Evolutionary conservation across 1,140 invertebrate species (phyloP), one percentile per base, ranked within the genome.

Genomic region (Hermetia illucens): DNA sequence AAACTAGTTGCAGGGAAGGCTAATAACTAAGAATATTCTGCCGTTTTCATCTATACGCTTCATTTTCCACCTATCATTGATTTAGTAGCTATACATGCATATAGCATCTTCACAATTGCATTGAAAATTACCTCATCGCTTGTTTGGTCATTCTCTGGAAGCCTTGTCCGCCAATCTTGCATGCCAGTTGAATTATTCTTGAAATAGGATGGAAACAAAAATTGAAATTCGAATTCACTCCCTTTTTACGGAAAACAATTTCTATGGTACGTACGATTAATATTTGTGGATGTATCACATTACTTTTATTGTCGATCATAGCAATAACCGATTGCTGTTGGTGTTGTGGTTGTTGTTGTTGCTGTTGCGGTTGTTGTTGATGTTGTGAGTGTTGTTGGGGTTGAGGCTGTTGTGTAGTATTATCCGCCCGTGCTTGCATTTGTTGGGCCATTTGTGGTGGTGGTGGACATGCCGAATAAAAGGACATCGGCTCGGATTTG

Each of bases 401-500:
- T 49, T 69, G 55, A 58, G 69, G 56, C 40, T 64, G 53, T 51
- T 55, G 54, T 39, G 63, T 60, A 42, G 63, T 44, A 48, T 63
- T 62, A 44, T 59, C 52, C 21, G 63, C 55, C 51, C 60, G 58
- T 31, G 61, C 63, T 32, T 55, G 49, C 49, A 64, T 62, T 36
- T 64, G 46, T 40, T 66, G 64, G 30, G 8, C 24, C 24, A 27
- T 27, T 32, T 30, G 37, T 30, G 15, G 30, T 31, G 37, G 37
- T 31, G 33, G 34, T 15, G 58, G 55, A 47, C 62, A 62, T 36
- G 59, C 51, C 40, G 63, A 55, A 55, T 68, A 68, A 47, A 66
- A 68, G 51, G 70, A 71, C 71, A 75, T 74, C 39, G 73, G 73
- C 55, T 75, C 73, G 44, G 71, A 71, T 53, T 75, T 75, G 47